Conservation (phyloP, 2,888 invertebrate species). For the Melikaiella ostensackeni region DNA sequence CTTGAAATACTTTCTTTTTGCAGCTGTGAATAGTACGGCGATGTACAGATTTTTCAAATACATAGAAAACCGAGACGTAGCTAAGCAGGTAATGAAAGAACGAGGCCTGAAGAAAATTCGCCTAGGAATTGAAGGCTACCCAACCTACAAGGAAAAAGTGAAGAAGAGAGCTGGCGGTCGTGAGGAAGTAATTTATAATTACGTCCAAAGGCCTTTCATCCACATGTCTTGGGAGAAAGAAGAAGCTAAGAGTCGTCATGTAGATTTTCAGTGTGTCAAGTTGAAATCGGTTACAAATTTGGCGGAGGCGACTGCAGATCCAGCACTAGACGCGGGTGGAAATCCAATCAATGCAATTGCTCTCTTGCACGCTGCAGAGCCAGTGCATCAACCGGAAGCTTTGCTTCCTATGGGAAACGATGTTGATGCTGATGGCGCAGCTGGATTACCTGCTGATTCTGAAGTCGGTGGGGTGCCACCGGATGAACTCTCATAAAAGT, state of each 20-base stretch:
- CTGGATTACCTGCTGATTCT: constrained; percentile 62
- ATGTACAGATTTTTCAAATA: constrained; percentile 99
- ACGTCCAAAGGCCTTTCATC: constrained; percentile 99
- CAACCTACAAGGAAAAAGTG: constrained; percentile 99
- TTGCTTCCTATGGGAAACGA: constrained; percentile 68
- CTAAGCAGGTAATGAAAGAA: constrained; percentile 99
- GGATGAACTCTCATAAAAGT: constrained; percentile 19
- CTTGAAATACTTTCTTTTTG: constrained; percentile 61
- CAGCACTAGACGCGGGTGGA: constrained; percentile 84
- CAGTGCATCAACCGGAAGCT: constrained; percentile 64
- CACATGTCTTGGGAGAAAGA: constrained; percentile 99
- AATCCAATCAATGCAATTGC: constrained; percentile 76
- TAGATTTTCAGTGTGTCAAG: constrained; percentile 99
- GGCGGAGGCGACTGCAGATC: constrained; percentile 96
- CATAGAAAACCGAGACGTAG: constrained; percentile 99
- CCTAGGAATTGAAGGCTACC: constrained; percentile 99
- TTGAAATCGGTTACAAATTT: constrained; percentile 98
- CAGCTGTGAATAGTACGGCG: constrained; percentile 94
- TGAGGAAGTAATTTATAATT: constrained; percentile 99
- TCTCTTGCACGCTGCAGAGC: constrained; percentile 73
- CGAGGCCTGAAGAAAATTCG: constrained; percentile 99
- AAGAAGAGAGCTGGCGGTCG: constrained; percentile 96
- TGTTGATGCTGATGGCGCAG: constrained; percentile 75
- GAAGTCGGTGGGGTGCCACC: constrained; percentile 4
- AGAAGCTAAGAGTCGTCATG: constrained; percentile 98